Percentiles rank a stretch among this genome's conserved stretches.
Evolutionary conservation across 2,113 vertebrate species (phyloP).

Genomic region (Rynchops niger): DNA sequence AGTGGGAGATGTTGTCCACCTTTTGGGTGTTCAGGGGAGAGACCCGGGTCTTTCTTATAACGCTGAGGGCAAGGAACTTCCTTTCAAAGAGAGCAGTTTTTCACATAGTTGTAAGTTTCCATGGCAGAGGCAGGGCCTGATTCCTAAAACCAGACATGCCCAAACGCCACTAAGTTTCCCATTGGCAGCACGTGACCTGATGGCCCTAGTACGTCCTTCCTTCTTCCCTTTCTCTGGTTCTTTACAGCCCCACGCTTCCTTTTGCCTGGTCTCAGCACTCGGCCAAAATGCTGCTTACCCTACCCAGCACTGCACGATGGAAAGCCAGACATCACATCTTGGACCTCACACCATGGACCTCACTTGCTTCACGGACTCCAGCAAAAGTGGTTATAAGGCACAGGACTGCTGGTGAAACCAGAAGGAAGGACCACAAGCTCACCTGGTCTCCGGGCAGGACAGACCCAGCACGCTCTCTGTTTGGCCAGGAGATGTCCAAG

Average conservation of each 20-base stretch:
- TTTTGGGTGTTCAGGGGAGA: not conserved
- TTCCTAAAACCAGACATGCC: not conserved
- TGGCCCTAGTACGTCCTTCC: not conserved
- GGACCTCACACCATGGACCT: not conserved
- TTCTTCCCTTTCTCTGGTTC: not conserved
- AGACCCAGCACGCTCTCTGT: too few relatives aligned
- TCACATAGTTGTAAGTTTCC: not conserved
- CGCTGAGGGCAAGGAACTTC: not conserved
- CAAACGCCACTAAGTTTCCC: not conserved
- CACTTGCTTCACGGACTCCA: fast-evolving
- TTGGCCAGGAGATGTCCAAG: not conserved
- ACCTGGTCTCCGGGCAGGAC: not conserved
- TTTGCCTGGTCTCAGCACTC: not conserved
- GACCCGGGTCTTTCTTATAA: not conserved
- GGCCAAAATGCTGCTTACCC: not conserved
- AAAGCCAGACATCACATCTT: not conserved
- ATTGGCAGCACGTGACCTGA: not conserved
- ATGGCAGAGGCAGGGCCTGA: not conserved
- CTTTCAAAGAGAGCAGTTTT: not conserved
- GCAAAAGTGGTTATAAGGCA: not conserved
- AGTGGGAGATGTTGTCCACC: not conserved
- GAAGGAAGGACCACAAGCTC: not conserved
- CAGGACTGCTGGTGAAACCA: not conserved
- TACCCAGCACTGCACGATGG: not conserved
- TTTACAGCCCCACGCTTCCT: not conserved